Conservation (phyloP, 1,140 invertebrate species). For the Macrotrachela quadricornifera region DNA sequence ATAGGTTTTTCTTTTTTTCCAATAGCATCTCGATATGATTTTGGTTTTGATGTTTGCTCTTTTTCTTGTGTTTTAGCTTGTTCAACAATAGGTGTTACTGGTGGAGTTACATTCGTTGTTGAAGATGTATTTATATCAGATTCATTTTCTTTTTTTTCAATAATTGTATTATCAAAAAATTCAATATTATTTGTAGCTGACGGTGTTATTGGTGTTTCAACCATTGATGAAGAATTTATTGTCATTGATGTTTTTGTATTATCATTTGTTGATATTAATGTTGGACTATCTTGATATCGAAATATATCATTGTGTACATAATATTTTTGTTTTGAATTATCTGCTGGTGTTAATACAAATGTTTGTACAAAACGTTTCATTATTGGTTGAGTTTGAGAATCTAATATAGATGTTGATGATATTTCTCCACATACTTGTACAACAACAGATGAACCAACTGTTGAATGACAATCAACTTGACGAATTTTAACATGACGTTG, state of each 20-base stretch:
- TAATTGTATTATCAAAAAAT: not conserved
- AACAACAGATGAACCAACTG: constrained; percentile 74
- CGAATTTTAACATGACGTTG: constrained; percentile 92
- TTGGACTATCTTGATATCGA: constrained; percentile 59
- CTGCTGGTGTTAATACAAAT: constrained; percentile 73
- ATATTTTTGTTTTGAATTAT: constrained; percentile 63
- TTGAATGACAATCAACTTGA: constrained; percentile 68
- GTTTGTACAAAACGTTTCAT: constrained; percentile 93
- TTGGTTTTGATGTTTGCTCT: not conserved
- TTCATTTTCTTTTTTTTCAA: not conserved
- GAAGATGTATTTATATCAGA: not conserved
- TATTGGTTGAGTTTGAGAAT: no score
- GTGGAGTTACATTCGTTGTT: no score
- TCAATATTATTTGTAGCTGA: no score
- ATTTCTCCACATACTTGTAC: constrained; percentile 77
- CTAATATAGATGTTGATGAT: constrained; percentile 63
- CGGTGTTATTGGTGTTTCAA: no score
- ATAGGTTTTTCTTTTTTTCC: not conserved
- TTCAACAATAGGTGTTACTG: constrained; percentile 22
- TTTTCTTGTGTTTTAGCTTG: no score
- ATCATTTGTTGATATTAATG: no score
- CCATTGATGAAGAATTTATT: not conserved
- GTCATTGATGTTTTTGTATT: not conserved
- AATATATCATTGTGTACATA: constrained; percentile 97
- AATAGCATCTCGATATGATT: not conserved